phyloP scores from a whole-genome alignment of 2,888 invertebrate genomes.

The Charanyca ferruginea region DNA sequence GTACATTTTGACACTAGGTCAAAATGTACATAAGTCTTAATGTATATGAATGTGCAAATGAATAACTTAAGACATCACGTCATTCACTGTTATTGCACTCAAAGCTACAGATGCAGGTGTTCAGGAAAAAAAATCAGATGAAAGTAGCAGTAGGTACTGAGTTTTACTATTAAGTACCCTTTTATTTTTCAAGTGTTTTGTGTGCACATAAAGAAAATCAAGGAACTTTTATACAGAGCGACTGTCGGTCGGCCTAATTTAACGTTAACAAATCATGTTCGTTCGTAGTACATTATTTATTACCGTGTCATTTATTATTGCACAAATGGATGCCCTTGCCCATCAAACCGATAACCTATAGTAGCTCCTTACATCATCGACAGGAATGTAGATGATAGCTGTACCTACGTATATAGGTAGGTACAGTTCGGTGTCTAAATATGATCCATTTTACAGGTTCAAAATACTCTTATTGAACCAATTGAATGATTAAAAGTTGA shows the following conservation, averaged over 20 bases:
- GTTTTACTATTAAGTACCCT: no score
- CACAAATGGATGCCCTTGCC: slow-evolving; percentile 38
- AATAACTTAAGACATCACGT: no score
- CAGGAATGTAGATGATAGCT: slow-evolving; percentile 38
- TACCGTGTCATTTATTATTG: slow-evolving; percentile 27
- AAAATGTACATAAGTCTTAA: no score
- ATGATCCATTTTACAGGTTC: slow-evolving; percentile 23
- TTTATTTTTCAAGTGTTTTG: no score
- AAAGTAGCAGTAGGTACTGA: no score
- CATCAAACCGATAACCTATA: slow-evolving; percentile 40
- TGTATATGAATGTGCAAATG: no score
- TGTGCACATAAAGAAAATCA: no score
- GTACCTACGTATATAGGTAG: not conserved
- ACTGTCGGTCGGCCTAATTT: not conserved
- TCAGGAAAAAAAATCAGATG: no score
- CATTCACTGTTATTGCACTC: no score
- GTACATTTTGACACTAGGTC: no score
- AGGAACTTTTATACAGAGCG: not conserved
- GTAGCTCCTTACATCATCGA: slow-evolving; percentile 40
- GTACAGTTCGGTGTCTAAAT: not conserved
- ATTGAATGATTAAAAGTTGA: slow-evolving; percentile 45
- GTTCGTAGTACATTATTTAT: slow-evolving; percentile 27
- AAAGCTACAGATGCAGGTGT: no score
- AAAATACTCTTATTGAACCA: slow-evolving; percentile 4
- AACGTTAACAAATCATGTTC: slow-evolving; percentile 19